Evolutionary conservation across 64 coral and sea anemone genomes (phyloP), one percentile per base, ranked within the genome.

Genomic region (Actinia tenebrosa): DNA sequence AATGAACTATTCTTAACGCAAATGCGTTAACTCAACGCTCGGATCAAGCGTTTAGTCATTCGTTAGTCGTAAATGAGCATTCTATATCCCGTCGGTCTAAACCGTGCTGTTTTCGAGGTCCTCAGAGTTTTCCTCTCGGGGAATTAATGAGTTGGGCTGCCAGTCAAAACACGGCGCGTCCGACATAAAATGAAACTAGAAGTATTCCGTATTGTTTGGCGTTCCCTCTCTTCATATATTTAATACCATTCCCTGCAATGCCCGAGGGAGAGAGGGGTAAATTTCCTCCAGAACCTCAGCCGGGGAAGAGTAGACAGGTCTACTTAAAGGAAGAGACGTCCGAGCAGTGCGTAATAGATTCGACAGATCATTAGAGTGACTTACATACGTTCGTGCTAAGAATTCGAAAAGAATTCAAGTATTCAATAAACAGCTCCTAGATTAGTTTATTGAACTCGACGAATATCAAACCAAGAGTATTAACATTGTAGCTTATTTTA

Each of bases 361-460:
- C 13, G 69, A 42, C 69, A 42, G 69, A 75, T 42, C 26, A 3
- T 43, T 75, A 72, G 69, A 75, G 25, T 75, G 69, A 75, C 69
- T 75, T 75, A 75, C 69, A 42, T 75, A 14, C 69, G 69, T 75
- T 75, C 69, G 69, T 75, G 69, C 10, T 43, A 13, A 42, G 69
- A 75, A 75, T 75, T 75, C 26, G 0, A 75, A 30, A 58, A 27
- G 69, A 25, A 75, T 75, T 75, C 69, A 75, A 42, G 69, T 75
- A 30, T 30, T 75, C 69, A 30, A 42, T 75, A 75, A 75, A 75
- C 69, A 27, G 26, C 27, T 15, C 13, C 10, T 0, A 9, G 25
- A 75, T 75, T 20, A 66, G 69, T 75, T 75, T 75, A 75, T 75
- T 75, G 69, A 75, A 75, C 69, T 75, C 69, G 69, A 42, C 69